These are phyloP conservation scores for Galerucella calmariensis DNA, from an alignment of 2,888 invertebrate genomes.

Conservation along the genomic window DNA sequence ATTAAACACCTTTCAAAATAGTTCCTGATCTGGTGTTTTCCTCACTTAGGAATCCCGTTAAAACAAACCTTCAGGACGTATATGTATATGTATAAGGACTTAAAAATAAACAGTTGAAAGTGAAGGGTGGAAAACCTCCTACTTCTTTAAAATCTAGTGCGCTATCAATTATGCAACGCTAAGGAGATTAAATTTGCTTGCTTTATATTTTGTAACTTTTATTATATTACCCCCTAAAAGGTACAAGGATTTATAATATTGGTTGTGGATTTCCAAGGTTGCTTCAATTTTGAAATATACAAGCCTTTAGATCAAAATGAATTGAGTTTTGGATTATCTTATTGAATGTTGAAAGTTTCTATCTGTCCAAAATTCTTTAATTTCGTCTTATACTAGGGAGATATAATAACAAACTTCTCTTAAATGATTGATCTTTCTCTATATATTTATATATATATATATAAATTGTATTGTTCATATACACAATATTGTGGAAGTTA, in stretches of 20 bases:
- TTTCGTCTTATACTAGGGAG: too few species aligned
- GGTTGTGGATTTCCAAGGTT: too few species aligned
- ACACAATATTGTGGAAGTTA: too few species aligned
- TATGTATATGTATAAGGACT: neutral
- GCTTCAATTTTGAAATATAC: neutral
- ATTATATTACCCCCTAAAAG: slow-evolving; percentile 9
- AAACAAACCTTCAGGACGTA: slow-evolving; percentile 7
- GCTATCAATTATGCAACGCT: slow-evolving; percentile 48
- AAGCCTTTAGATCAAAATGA: neutral
- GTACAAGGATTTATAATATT: slow-evolving; percentile 12
- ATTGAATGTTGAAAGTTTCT: too few species aligned
- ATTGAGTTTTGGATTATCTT: neutral
- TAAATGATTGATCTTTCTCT: too few species aligned
- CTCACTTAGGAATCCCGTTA: neutral
- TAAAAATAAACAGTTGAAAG: neutral
- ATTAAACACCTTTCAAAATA: too few species aligned
- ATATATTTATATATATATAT: too few species aligned
- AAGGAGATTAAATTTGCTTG: slow-evolving; percentile 28
- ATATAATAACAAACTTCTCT: too few species aligned
- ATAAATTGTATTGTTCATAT: too few species aligned
- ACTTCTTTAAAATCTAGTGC: slow-evolving; percentile 45
- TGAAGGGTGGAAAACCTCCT: slow-evolving; percentile 5
- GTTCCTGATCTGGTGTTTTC: too few species aligned
- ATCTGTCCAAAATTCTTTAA: too few species aligned
- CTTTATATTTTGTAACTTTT: slow-evolving; percentile 22